Base-by-base conservation (phyloP, 2,888 invertebrate species). In the Netelia inedita region DNA sequence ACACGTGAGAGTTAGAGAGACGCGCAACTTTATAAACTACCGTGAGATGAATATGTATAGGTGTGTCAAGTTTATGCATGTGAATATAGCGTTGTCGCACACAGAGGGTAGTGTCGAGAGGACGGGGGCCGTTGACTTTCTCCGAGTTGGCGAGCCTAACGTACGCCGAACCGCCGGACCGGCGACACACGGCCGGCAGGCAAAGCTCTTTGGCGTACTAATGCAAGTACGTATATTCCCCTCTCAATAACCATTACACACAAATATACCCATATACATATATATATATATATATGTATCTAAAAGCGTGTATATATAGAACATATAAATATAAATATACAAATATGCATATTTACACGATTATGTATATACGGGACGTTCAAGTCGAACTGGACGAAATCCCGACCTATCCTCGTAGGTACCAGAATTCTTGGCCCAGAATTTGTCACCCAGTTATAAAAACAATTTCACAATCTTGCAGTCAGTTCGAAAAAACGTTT, bases 51-150 rank as follows among this genome's bases (percentile, higher is more conserved):
- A 66, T 74, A 74, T 82, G 74, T 82, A 85, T 85, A 79, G 79
- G 82, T 82, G 78, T 82, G 82, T 85, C 85, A 82, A 84, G 80
- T 84, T 85, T 74, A 71, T 81, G 65, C 41, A 82, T 79, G 85
- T 74, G 71, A 55, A 79, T 68, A 57, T 57, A 57, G 10, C 16
- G n/a, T 6, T 57, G 16, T 57, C 55, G 19, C 59, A 53, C 53
- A 65, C 2, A 35, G 23, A 28, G 61, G 28, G 14, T 14, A 28
- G 68, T 23, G 43, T 23, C 74, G 69, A 63, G 72, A 66, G 16
- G 65, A 72, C 74, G 80, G 78, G 81, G 80, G 78, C 79, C 79
- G 87, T 85, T 86, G 87, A 87, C 88, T 88, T 88, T 88, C 88
- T 88, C 87, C 86, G 57, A 75, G 87, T 84, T 74, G 81, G 81